A percentile compares a stretch with the other conserved stretches of the same genome.
phyloP scores from a whole-genome alignment of 2,113 vertebrate genomes.

The Serilophus lunatus region DNA sequence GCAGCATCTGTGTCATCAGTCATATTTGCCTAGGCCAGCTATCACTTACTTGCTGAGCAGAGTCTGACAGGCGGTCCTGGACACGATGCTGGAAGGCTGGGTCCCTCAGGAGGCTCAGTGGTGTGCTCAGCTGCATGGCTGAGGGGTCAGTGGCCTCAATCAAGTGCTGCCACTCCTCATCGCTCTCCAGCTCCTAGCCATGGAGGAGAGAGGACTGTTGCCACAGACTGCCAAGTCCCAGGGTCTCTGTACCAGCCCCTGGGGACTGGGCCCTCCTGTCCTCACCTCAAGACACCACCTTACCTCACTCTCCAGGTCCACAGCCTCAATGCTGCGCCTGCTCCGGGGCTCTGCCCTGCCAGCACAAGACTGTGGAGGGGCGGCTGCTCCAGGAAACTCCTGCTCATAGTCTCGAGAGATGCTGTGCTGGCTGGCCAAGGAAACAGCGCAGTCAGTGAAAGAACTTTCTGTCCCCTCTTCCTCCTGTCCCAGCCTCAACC shows the following conservation, averaged over 20 bases:
- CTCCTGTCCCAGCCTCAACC: background rate
- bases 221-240: background rate
- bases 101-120: conserved; percentile 64
- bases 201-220: background rate
- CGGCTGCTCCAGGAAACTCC: conserved; percentile 71
- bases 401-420: conserved; percentile 75
- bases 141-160: conserved; percentile 62
- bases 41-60: conserved; percentile 78
- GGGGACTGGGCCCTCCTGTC: background rate
- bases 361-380: background rate
- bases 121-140: conserved; percentile 41
- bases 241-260: background rate
- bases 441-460: background rate
- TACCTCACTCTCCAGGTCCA: conserved; percentile 76
- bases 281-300: background rate
- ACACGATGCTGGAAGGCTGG: conserved; percentile 69
- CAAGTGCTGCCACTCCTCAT: conserved; percentile 82
- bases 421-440: conserved; percentile 65
- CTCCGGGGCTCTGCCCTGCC: background rate
- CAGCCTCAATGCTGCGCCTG: conserved; percentile 21
- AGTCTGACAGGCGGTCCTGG: conserved; percentile 67
- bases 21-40: background rate
- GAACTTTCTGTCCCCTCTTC: background rate
- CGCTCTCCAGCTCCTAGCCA: conserved; percentile 76
- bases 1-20: background rate